These are phyloP conservation scores for Lithobates pipiens DNA, from an alignment of 2,797 vertebrate genomes.

Conservation along the genomic window DNA sequence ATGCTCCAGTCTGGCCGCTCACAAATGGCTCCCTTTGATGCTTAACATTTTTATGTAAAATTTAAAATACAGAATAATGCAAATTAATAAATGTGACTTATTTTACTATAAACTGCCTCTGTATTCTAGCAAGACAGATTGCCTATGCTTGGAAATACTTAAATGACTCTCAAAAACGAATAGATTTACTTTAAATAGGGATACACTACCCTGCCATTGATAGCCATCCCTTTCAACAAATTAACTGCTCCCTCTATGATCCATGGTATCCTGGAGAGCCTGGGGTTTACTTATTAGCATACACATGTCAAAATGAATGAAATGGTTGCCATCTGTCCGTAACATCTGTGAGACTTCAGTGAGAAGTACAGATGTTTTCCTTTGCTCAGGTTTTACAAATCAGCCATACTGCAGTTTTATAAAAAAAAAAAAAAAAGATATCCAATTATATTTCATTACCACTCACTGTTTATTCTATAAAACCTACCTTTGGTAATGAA, in stretches of 20 bases:
- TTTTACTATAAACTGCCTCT: neutral
- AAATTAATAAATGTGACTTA: neutral
- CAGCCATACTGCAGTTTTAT: neutral
- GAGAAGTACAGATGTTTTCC: neutral
- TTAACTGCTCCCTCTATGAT: neutral
- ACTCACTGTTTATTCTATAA: neutral
- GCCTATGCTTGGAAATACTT: neutral
- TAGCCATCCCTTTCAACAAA: neutral
- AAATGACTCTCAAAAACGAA: neutral
- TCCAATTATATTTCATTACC: no score
- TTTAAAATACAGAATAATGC: neutral
- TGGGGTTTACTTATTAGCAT: neutral
- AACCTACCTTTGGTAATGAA: slow-evolving; percentile 93
- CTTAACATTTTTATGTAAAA: neutral
- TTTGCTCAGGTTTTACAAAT: neutral
- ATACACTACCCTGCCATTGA: neutral
- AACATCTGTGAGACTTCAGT: neutral
- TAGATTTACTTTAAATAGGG: neutral
- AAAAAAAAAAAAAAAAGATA: no score
- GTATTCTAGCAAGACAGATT: neutral
- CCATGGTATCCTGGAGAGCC: neutral
- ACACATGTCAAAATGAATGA: neutral
- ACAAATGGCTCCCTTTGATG: neutral
- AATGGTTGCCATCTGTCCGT: neutral
- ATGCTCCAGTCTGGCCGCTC: neutral